Evolutionary conservation across 2,797 vertebrate genomes (phyloP).

Genomic region (Phrynocephalus vlangalii): DNA sequence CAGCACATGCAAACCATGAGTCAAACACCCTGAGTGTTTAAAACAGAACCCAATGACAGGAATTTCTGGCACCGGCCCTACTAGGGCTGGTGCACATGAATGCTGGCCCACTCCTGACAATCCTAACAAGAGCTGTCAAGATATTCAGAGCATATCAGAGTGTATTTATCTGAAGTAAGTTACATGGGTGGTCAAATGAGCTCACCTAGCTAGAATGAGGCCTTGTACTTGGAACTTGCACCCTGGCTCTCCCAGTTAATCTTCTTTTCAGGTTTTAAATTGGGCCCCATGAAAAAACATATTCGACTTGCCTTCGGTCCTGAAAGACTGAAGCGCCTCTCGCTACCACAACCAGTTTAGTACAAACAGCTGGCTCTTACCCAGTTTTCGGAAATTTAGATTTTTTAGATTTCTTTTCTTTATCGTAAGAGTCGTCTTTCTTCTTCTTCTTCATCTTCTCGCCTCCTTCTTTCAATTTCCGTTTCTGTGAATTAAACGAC

Average conservation of each 20-base stretch:
- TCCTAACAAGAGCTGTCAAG: too few relatives aligned
- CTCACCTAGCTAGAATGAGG: neutral
- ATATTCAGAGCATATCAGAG: too few relatives aligned
- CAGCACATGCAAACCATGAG: too few relatives aligned
- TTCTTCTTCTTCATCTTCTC: constrained; percentile 85
- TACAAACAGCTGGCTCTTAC: constrained; percentile 74
- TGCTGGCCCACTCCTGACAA: too few relatives aligned
- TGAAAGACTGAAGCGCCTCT: neutral
- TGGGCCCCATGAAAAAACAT: neutral
- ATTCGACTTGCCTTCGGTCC: too few relatives aligned
- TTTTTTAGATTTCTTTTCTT: constrained; percentile 83
- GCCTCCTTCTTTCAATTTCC: constrained; percentile 83
- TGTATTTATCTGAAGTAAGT: too few relatives aligned
- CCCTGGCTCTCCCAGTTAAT: neutral
- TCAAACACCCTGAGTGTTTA: too few relatives aligned
- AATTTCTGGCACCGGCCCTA: too few relatives aligned
- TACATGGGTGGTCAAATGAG: too few relatives aligned
- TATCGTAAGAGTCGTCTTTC: constrained; percentile 80
- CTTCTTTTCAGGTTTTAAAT: neutral
- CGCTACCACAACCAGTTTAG: neutral
- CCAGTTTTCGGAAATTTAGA: constrained; percentile 79
- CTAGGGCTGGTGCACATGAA: too few relatives aligned
- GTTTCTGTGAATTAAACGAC: constrained; percentile 81
- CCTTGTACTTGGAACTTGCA: neutral
- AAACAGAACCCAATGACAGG: too few relatives aligned